Percentiles rank a stretch among this genome's conserved stretches.
These are phyloP conservation scores for Uropetala carovei DNA, from an alignment of 2,888 invertebrate genomes.

Conservation along the genomic window DNA sequence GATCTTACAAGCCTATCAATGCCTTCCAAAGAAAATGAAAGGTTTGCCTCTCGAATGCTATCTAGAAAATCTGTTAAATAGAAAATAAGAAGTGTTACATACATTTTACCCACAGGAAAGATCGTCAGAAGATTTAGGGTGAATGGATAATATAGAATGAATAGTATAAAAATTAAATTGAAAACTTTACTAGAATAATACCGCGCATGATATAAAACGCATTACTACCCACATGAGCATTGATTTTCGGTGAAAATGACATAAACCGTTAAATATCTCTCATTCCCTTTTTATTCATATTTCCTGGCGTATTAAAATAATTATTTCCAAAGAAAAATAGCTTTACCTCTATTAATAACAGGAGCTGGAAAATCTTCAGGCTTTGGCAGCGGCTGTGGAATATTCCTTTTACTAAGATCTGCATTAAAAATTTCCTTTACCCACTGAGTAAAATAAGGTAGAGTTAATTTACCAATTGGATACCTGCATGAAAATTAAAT, in stretches of 20 bases:
- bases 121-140: background rate
- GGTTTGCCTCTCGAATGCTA: conserved; percentile 77
- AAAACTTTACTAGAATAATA: too few species aligned
- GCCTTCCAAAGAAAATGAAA: conserved; percentile 84
- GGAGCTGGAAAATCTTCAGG: conserved; percentile 82
- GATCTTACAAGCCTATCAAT: conserved; percentile 91
- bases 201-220: background rate
- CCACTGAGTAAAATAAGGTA: conserved; percentile 91
- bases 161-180: background rate
- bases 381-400: conserved; percentile 78
- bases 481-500: conserved; percentile 79
- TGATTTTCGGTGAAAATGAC: background rate
- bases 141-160: background rate
- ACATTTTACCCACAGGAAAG: too few species aligned
- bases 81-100: background rate
- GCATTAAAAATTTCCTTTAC: conserved; percentile 85
- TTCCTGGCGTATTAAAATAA: too few species aligned
- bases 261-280: background rate
- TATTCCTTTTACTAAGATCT: conserved; percentile 76
- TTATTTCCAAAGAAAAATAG: background rate
- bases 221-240: too few species aligned
- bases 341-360: conserved; percentile 77
- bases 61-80: conserved; percentile 77
- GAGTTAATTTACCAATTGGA: conserved; percentile 82
- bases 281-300: background rate